Evolutionary conservation across 1,140 invertebrate genomes (phyloP), one percentile per base, ranked within the genome.

Genomic region (Tetraneura akinire): DNA sequence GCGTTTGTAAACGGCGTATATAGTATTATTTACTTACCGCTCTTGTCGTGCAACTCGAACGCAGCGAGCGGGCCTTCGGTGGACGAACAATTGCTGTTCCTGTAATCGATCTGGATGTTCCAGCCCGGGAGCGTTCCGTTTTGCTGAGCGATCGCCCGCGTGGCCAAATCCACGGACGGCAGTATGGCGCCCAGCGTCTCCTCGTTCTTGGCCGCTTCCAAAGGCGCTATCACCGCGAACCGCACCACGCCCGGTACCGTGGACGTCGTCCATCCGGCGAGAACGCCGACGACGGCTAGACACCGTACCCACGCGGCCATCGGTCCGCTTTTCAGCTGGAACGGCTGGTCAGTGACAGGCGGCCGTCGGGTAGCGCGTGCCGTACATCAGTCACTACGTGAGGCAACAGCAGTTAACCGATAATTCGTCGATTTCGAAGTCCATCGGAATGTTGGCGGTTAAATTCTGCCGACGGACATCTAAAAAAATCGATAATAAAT

Each of bases 61-160:
- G 93, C 93, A 8, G 91, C 92, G 8, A 94, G 86, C 0, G 93
- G 91, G 1, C 93, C 93, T 64, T 90, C 88, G 1, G 90, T 91
- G 6, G 92, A 93, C 6, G 93, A 94, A 84, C 93, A 94, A n/a
- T 89, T 87, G 0, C 93, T 92, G 83, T 95, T 92, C 60, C 91
- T 87, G 80, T 91, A 89, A 51, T 90, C 88, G 1, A 94, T 88
- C 29, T 88, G 86, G 57, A 94, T 90, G 68, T 88, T 88, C 88
- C 90, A 91, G 14, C 89, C 89, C 1, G 90, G 89, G 2, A 93
- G 85, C 0, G 89, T 87, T 6, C 90, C 90, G 23, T n/a, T 49
- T 21, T 86, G 81, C 9, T 87, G 87, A 10, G 89, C 89, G 13
- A 92, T 88, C 16, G 88, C 87, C 53, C 86, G 85, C n/a, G 94